These are phyloP conservation scores for Mustela nigripes DNA, from an alignment of 2,113 vertebrate species.

Conservation along the genomic window DNA sequence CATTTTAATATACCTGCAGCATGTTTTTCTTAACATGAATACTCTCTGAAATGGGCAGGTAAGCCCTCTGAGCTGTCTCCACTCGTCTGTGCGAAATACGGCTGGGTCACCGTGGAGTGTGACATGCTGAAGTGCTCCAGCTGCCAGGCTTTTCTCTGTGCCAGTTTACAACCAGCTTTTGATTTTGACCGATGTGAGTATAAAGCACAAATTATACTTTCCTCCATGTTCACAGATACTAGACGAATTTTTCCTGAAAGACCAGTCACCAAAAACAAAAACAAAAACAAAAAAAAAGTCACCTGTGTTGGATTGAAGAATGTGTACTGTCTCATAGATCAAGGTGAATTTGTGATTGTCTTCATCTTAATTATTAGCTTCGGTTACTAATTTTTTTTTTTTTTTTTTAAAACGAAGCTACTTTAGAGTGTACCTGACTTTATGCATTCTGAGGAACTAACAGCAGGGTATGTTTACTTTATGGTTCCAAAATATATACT, in stretches of 20 bases:
- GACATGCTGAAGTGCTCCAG: conserved; percentile 96
- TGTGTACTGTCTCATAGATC: not conserved
- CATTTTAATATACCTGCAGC: not conserved
- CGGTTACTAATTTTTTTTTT: not conserved
- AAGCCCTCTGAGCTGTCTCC: conserved; percentile 94
- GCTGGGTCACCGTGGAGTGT: conserved; percentile 94
- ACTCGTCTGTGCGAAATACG: conserved; percentile 93
- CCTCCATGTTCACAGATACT: not conserved
- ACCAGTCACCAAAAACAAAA: not conserved
- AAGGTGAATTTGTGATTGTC: not conserved
- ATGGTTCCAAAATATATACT: not conserved
- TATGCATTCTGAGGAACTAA: not conserved
- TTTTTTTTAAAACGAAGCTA: not conserved
- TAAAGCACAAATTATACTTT: not conserved
- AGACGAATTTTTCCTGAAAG: not conserved
- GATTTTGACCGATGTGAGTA: conserved; percentile 94
- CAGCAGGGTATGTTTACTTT: not conserved
- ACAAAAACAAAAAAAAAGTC: too few species aligned
- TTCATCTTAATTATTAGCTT: not conserved
- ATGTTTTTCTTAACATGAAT: conserved; percentile 87
- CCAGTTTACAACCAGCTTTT: conserved; percentile 90
- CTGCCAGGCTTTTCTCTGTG: conserved; percentile 95
- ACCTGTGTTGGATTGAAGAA: conserved; percentile 16
- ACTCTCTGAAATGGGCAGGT: conserved; percentile 96
- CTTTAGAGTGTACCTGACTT: not conserved